A percentile compares a stretch with the other conserved stretches of the same genome.
These are phyloP conservation scores for Lamellibrachia columna DNA, from an alignment of 2,888 invertebrate genomes.

Conservation along the genomic window DNA sequence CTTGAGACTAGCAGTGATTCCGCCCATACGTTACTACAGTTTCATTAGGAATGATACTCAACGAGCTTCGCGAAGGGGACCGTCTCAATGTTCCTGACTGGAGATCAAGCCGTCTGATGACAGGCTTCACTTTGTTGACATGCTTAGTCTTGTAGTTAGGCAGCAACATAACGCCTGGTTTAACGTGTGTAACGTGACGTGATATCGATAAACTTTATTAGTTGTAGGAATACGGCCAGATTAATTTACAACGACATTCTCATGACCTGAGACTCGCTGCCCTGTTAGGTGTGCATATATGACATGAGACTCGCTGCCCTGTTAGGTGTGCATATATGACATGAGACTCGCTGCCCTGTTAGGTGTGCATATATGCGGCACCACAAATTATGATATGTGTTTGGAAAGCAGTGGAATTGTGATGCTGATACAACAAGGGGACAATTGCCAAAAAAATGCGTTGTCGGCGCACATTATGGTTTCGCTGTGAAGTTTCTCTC, in stretches of 20 bases:
- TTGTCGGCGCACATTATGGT: too few species aligned
- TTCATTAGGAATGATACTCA: not conserved
- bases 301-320: not conserved
- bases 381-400: too few species aligned
- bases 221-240: not conserved
- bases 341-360: not conserved
- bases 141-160: not conserved
- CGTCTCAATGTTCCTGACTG: not conserved
- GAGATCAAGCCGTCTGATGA: not conserved
- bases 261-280: not conserved
- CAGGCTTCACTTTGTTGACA: not conserved
- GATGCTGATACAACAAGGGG: too few species aligned
- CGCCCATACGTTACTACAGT: not conserved
- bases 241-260: not conserved
- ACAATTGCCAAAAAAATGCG: too few species aligned
- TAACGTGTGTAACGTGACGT: not conserved
- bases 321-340: not conserved
- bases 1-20: too few species aligned
- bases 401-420: too few species aligned
- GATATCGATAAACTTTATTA: not conserved
- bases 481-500: too few species aligned
- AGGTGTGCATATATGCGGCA: not conserved
- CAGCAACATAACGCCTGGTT: not conserved
- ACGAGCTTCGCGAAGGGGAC: not conserved
- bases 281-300: too few species aligned